Evolutionary conservation across 2,797 vertebrate species (phyloP), one percentile per base, ranked within the genome.

Genomic region (Crocodylus rhombifer): DNA sequence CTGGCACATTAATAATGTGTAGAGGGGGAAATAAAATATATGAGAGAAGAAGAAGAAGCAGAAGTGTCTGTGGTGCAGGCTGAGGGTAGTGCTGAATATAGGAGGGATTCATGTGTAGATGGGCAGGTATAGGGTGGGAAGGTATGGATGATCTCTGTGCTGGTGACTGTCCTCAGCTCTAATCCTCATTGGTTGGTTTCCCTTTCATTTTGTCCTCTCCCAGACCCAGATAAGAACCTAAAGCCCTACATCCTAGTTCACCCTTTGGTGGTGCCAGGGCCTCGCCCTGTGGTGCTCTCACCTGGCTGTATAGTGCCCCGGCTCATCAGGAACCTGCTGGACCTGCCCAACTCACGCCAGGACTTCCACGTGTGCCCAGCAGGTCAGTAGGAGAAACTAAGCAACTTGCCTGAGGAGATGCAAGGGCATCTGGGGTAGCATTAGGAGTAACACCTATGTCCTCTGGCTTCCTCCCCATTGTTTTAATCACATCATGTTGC

Each of bases 251-350:
- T 98, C 93, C 94, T 98, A 60, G 99, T 99, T 84, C 98, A 97
- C 65, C 98, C 98, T 0, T 95, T 99, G 77, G 92, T 97, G 75
- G 97, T 98, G 56, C 97, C 97, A 42, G 91, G 97, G 2, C 98
- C 97, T 65, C 97, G 99, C 51, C 99, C 99, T 0, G 98, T 99
- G 84, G 97, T 99, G 96, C 98, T 99, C 91, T 97, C 98, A 2
- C 99, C 99, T 0, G 98, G 98, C 65, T 97, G 99, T 78, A 98
- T 99, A 51, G 99, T 98, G 1, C 97, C 97, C 1, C 97, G 98
- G 33, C 98, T 99, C 92, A 99, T 99, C 78, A 98, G 99, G 95
- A 98, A 98, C 89, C 98, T 99, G 82, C 96, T 99, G 92, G 99
- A 97, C 89, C 94, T 98, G 91, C 98, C 98, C 84, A 97, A 95